These are phyloP conservation scores for Rhea pennata DNA, from an alignment of 2,113 vertebrate genomes.

Conservation along the genomic window DNA sequence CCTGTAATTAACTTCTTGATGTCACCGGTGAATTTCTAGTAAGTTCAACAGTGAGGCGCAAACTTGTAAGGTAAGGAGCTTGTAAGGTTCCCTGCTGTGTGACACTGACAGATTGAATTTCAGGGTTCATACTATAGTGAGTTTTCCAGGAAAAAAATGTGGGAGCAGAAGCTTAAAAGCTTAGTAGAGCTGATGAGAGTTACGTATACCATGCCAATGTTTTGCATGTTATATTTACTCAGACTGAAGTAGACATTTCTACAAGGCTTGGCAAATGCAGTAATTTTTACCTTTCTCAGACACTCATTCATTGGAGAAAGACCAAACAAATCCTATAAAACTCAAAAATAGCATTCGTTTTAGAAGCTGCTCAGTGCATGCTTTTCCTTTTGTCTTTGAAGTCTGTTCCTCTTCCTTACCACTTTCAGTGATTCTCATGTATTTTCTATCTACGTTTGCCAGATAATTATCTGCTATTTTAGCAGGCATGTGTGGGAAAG, in stretches of 20 bases:
- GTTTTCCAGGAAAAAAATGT: not conserved
- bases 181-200: not conserved
- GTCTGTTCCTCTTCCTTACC: not conserved
- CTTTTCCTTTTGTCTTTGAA: not conserved
- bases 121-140: not conserved
- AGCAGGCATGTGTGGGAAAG: not conserved
- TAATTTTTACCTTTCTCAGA: slow-evolving; percentile 79
- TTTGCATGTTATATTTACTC: slow-evolving; percentile 83
- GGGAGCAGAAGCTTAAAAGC: not conserved
- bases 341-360: not conserved
- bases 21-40: not conserved
- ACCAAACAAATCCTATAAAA: not conserved
- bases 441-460: not conserved
- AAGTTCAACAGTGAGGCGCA: not conserved
- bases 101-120: not conserved
- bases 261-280: slow-evolving; percentile 80
- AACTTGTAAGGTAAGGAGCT: not conserved
- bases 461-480: not conserved
- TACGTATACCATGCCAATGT: slow-evolving; percentile 83
- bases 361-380: not conserved
- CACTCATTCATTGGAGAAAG: not conserved
- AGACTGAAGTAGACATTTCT: slow-evolving; percentile 85
- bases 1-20: not conserved
- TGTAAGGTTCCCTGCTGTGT: not conserved
- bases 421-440: not conserved